These are phyloP conservation scores for Trinectes maculatus DNA, from an alignment of 2,113 vertebrate species.

Conservation along the genomic window DNA sequence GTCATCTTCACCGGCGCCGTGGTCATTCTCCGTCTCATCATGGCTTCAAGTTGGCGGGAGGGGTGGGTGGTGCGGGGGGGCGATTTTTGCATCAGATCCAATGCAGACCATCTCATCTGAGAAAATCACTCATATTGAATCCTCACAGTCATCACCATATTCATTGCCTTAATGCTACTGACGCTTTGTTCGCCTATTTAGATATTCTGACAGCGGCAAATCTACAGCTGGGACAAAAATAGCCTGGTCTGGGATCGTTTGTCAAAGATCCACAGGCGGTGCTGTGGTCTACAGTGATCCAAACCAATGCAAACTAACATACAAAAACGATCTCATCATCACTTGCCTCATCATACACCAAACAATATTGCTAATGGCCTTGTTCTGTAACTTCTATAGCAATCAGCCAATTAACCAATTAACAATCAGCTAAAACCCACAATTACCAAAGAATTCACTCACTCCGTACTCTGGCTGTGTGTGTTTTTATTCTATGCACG, in stretches of 20 bases:
- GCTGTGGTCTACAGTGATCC: conserved; percentile 16
- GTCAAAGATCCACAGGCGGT: conserved; percentile 22
- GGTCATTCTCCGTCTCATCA: conserved; percentile 67
- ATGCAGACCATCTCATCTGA: conserved; percentile 51
- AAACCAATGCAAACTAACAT: too few species aligned
- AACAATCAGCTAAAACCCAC: conserved; percentile 13
- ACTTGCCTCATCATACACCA: not conserved
- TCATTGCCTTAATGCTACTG: conserved; percentile 66
- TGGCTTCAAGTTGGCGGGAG: conserved; percentile 46
- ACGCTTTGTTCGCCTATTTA: conserved; percentile 66
- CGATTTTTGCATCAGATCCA: conserved; percentile 57
- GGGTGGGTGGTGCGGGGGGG: conserved; percentile 6
- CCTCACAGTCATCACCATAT: conserved; percentile 70
- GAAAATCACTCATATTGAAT: conserved; percentile 60
- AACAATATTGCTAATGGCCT: conserved; percentile 2
- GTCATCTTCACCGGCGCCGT: conserved; percentile 61
- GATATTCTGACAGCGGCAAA: conserved; percentile 60
- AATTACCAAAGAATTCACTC: not conserved
- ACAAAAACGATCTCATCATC: conserved; percentile 15
- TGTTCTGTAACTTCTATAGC: not conserved
- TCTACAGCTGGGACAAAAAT: conserved; percentile 40
- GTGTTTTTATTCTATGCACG: conserved; percentile 1
- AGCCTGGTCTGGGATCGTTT: conserved; percentile 38
- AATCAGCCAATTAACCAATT: not conserved
- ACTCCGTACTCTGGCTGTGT: not conserved